Conservation (phyloP, 2,113 vertebrate genomes). For the Dromas ardeola region DNA sequence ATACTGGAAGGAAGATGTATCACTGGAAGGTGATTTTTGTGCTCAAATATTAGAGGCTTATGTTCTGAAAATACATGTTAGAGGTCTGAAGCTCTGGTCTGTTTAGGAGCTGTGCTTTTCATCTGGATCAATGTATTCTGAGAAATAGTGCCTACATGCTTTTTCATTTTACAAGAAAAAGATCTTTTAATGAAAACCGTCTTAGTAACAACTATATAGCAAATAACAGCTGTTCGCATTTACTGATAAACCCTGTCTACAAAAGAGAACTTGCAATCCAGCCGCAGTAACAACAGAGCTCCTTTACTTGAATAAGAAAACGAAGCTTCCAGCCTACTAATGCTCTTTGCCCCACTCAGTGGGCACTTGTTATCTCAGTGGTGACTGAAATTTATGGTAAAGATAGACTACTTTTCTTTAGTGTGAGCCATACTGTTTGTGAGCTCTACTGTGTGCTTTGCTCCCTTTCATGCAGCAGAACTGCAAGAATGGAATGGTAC, state of each 20-base stretch:
- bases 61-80: background rate
- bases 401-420: background rate
- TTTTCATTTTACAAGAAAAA: background rate
- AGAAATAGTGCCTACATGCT: background rate
- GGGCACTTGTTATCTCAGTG: slow-evolving; percentile 6
- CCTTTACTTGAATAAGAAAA: background rate
- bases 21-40: background rate
- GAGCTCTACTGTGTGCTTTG: background rate
- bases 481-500: background rate
- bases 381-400: background rate
- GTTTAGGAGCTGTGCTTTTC: background rate
- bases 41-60: background rate
- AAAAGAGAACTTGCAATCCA: background rate
- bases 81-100: background rate
- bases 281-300: background rate
- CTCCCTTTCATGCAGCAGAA: background rate
- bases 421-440: background rate
- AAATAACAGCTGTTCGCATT: background rate
- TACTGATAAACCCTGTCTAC: background rate
- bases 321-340: background rate
- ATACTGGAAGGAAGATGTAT: background rate
- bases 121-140: background rate
- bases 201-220: background rate
- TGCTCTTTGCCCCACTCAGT: background rate
- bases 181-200: background rate